Conservation (phyloP, 2,113 vertebrate species). For the Oceanites oceanicus region DNA sequence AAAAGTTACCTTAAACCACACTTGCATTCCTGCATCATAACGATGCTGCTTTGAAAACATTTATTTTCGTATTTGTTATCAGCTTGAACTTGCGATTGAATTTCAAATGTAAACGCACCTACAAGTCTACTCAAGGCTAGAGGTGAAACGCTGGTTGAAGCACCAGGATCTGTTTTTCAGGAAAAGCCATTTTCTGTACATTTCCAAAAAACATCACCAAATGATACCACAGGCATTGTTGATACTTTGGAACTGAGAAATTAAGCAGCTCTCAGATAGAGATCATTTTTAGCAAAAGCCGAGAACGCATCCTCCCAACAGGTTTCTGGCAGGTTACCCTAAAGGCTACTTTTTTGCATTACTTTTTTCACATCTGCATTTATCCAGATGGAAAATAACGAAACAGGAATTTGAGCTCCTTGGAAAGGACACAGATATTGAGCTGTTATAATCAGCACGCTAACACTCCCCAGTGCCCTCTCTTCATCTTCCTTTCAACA, state of each 20-base stretch:
- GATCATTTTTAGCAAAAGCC: not conserved
- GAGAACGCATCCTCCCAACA: not conserved
- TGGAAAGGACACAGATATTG: not conserved
- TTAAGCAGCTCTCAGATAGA: not conserved
- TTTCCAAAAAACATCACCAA: not conserved
- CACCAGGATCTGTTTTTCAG: not conserved
- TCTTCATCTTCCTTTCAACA: not conserved
- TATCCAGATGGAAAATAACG: not conserved
- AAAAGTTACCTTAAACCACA: not conserved
- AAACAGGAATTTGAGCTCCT: not conserved
- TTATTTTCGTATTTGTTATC: not conserved
- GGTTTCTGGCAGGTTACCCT: not conserved
- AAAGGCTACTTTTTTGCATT: not conserved
- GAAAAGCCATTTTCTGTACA: not conserved
- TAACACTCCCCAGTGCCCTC: fast-evolving
- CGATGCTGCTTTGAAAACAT: not conserved
- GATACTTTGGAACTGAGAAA: not conserved
- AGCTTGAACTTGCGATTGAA: not conserved
- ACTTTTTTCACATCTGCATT: not conserved
- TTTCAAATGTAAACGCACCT: not conserved
- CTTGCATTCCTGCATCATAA: not conserved
- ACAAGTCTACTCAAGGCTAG: not conserved
- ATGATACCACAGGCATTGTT: not conserved
- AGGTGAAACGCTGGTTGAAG: not conserved
- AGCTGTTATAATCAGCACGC: not conserved